phyloP scores from a whole-genome alignment of 1,140 invertebrate genomes.

The Helicoverpa zea region DNA sequence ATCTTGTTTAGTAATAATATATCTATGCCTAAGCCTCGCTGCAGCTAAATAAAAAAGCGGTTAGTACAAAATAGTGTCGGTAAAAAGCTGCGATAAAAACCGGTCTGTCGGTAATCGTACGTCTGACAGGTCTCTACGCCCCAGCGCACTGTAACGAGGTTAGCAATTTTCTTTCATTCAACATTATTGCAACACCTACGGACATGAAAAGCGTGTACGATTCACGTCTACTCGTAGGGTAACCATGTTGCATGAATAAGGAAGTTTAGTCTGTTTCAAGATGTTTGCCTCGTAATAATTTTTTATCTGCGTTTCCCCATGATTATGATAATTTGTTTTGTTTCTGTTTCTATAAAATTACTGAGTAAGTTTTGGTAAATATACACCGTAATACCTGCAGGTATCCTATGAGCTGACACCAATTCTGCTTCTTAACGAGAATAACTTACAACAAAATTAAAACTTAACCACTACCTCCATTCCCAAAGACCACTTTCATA shows the following conservation, averaged over 20 bases:
- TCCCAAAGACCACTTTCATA: background rate
- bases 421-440: no score
- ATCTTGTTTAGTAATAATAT: no score
- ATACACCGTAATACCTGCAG: no score
- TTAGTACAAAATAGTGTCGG: background rate
- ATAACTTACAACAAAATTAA: background rate
- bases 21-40: background rate
- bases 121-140: slow-evolving; percentile 15
- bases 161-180: slow-evolving; percentile 50
- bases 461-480: background rate
- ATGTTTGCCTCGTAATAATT: no score
- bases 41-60: background rate
- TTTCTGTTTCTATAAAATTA: no score
- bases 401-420: no score
- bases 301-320: no score
- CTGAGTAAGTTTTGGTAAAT: no score
- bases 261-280: no score
- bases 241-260: background rate
- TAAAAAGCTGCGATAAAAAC: background rate
- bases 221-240: slow-evolving; percentile 21
- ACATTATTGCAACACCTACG: slow-evolving; percentile 48
- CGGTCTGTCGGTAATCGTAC: slow-evolving; percentile 10
- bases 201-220: slow-evolving; percentile 38
- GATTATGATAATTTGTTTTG: no score
- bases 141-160: slow-evolving; percentile 31